These are phyloP conservation scores for Agrotis clavis DNA, from an alignment of 2,888 invertebrate genomes.

Conservation along the genomic window DNA sequence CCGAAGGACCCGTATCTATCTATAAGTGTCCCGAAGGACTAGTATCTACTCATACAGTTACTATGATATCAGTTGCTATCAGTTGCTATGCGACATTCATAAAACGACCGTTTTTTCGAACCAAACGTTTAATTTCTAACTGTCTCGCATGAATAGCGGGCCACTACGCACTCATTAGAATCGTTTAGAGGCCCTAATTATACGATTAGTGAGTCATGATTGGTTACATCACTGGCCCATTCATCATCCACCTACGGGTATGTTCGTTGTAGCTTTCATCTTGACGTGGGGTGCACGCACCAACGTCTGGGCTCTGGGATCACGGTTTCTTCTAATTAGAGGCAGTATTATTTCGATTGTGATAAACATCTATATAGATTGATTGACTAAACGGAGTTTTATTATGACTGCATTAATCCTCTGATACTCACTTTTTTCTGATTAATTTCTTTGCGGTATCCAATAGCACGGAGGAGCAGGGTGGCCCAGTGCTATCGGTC, in stretches of 20 bases:
- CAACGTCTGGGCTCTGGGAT: conserved; percentile 35
- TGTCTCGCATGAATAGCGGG: conserved; percentile 39
- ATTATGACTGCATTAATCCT: too few species aligned
- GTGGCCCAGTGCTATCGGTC: too few species aligned
- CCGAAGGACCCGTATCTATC: too few species aligned
- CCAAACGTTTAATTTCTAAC: conserved; percentile 6
- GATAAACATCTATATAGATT: too few species aligned
- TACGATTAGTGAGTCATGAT: conserved; percentile 65
- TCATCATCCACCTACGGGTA: conserved; percentile 64
- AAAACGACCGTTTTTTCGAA: not conserved
- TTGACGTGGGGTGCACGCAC: conserved; percentile 54
- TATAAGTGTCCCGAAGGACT: too few species aligned
- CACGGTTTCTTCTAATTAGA: conserved; percentile 36
- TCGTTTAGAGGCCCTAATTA: conserved; percentile 63
- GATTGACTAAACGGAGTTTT: too few species aligned
- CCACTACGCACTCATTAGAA: conserved; percentile 50
- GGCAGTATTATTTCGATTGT: not conserved
- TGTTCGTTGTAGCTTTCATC: conserved; percentile 53
- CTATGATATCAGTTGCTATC: too few species aligned
- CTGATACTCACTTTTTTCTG: too few species aligned
- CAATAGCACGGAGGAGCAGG: too few species aligned
- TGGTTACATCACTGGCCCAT: conserved; percentile 63
- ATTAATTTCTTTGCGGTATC: too few species aligned
- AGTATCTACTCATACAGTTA: too few species aligned
- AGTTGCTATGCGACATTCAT: too few species aligned